These are phyloP conservation scores for Drosophila obscura DNA, from an alignment of 1,140 invertebrate genomes.

Conservation along the genomic window DNA sequence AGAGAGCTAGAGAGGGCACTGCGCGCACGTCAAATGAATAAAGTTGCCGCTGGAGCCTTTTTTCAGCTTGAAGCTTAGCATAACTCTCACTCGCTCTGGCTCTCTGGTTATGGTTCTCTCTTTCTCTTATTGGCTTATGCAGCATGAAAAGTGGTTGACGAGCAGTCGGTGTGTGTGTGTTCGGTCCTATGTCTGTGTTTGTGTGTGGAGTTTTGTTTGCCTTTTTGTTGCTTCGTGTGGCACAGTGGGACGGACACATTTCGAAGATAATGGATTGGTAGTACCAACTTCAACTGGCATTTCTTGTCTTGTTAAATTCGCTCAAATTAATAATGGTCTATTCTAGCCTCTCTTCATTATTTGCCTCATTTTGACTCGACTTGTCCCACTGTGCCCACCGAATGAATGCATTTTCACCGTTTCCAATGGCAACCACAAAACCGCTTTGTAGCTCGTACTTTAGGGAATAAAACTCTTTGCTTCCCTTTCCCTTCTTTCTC, in stretches of 20 bases:
- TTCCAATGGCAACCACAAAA: conserved; percentile 26
- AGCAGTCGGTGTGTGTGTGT: conserved; percentile 17
- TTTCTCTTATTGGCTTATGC: conserved; percentile 68
- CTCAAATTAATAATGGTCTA: too few relatives aligned
- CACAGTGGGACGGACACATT: conserved; percentile 57
- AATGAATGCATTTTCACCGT: conserved; percentile 32
- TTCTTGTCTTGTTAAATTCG: not conserved
- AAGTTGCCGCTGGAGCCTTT: conserved; percentile 63
- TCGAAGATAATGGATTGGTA: conserved; percentile 12
- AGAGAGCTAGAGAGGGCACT: conserved; percentile 41
- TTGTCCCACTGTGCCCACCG: conserved; percentile 20
- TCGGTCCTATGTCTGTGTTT: conserved; percentile 28
- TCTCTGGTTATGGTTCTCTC: conserved; percentile 26
- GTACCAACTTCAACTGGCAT: not conserved
- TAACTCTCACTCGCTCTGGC: conserved; percentile 27
- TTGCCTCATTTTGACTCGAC: too few relatives aligned
- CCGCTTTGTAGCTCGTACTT: conserved; percentile 10
- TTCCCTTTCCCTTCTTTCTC: conserved; percentile 4
- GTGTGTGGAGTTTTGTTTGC: conserved; percentile 55
- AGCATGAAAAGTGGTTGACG: conserved; percentile 73
- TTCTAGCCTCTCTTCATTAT: too few relatives aligned
- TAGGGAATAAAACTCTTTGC: conserved; percentile 42
- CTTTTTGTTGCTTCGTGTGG: conserved; percentile 66
- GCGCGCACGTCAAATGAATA: conserved; percentile 54
- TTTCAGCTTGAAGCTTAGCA: conserved; percentile 46